Base-by-base conservation (phyloP, 2,888 invertebrate species). In the Ennomos erosarius region DNA sequence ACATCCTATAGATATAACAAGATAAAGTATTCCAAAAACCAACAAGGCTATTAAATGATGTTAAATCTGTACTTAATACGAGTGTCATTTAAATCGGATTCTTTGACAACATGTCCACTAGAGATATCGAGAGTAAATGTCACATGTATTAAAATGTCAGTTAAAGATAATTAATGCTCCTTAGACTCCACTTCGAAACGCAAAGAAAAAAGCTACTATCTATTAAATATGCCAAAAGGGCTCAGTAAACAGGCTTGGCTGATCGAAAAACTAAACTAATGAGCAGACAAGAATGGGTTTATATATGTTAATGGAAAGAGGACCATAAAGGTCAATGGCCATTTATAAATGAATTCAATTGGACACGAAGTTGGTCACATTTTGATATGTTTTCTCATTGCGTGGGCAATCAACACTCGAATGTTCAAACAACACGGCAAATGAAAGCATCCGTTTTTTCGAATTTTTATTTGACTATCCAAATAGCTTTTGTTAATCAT, bases 121-220 rank as follows among this genome's bases (percentile, higher is more conserved):
- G 64, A 67, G 66, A 77, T 69, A 75, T 70, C 68, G 56, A 63
- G 68, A 73, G 51, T 62, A 50, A 59, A 85, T 76, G 75, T 79
- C 75, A 74, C 71, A 79, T 74, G 79, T 79, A 79, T 81, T 81
- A 79, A 79, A 78, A 79, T 75, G 73, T 68, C 73, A 78, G 74
- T 76, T 77, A 82, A 76, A 76, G 71, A 77, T 79, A n/a, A 81
- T 76, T 78, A 79, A 80, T 81, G 81, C 73, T 69, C 63, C 62
- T 68, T 80, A 79, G 72, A 77, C 67, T 71, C 72, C 44, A 55
- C 67, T 71, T 61, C 74, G 75, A 75, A 73, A 73, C 74, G 72
- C 60, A 59, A 69, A 70, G 60, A 70, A 78, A n/a, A 78, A 76
- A 77, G 70, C 69, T 70, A 71, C 71, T 78, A 82, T 79, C 76